A percentile compares a stretch with the other conserved stretches of the same genome.
These are phyloP conservation scores for Tarsius wallacei DNA, from an alignment of 2,797 vertebrate genomes.

Conservation along the genomic window DNA sequence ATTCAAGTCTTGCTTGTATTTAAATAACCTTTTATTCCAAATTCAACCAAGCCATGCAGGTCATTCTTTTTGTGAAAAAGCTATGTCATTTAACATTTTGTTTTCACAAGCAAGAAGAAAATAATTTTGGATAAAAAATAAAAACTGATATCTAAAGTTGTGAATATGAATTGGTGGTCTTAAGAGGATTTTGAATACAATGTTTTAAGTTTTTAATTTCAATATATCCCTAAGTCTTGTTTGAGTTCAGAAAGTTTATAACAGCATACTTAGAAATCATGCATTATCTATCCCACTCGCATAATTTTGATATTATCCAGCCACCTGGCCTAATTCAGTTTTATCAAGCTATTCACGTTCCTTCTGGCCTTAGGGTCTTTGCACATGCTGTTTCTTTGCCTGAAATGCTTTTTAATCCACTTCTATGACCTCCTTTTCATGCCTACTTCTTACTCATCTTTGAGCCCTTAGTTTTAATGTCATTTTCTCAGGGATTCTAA, in stretches of 20 bases:
- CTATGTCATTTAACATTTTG: not conserved
- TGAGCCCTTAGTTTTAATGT: not conserved
- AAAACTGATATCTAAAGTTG: slow-evolving; percentile 17
- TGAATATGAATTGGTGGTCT: not conserved
- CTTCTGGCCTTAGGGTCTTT: not conserved
- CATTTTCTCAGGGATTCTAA: not conserved
- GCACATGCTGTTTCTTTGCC: not conserved
- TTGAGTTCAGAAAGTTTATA: not conserved
- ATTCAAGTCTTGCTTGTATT: slow-evolving; percentile 79
- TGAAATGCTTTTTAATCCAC: not conserved
- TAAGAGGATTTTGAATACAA: not conserved
- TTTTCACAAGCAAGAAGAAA: slow-evolving; percentile 28
- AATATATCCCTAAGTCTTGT: not conserved
- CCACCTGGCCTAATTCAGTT: not conserved
- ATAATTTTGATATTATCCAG: not conserved
- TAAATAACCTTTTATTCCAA: slow-evolving; percentile 83
- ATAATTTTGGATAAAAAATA: slow-evolving; percentile 30
- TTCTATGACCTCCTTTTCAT: not conserved
- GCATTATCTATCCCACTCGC: not conserved
- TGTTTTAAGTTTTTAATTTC: not conserved
- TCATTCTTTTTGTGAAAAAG: slow-evolving; percentile 10
- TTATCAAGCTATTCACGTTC: not conserved
- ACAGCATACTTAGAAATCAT: not conserved
- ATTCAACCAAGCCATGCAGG: not conserved
- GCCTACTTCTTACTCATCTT: not conserved